These are phyloP conservation scores for Cyrtodaria siliqua DNA, from an alignment of 2,888 invertebrate genomes.

Conservation along the genomic window DNA sequence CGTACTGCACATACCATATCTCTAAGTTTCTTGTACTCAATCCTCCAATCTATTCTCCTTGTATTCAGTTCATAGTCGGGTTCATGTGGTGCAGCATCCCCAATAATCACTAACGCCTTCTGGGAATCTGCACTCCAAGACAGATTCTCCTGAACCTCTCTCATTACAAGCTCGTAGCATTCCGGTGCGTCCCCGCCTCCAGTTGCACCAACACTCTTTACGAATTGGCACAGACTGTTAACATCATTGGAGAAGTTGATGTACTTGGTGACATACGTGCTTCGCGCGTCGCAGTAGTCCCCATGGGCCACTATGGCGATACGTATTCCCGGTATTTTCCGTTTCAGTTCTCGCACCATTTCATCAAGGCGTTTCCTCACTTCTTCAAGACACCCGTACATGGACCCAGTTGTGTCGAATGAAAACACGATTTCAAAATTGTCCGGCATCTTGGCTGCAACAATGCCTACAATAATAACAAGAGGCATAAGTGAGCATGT, in stretches of 20 bases:
- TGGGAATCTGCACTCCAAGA: slow-evolving; percentile 71
- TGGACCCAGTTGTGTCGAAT: slow-evolving; percentile 60
- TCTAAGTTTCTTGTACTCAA: slow-evolving; percentile 57
- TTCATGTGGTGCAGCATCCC: slow-evolving; percentile 67
- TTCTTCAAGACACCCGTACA: slow-evolving; percentile 58
- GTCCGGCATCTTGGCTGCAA: slow-evolving; percentile 44
- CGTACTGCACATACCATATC: too few species aligned
- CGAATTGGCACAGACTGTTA: slow-evolving; percentile 43
- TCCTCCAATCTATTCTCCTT: slow-evolving; percentile 69
- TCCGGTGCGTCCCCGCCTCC: slow-evolving; percentile 73
- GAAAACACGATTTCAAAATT: slow-evolving; percentile 56
- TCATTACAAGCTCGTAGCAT: slow-evolving; percentile 78
- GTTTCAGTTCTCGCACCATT: slow-evolving; percentile 44
- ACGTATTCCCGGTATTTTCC: slow-evolving; percentile 47
- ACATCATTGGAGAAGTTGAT: slow-evolving; percentile 43
- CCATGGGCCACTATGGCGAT: slow-evolving; percentile 60
- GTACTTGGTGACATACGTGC: slow-evolving; percentile 48
- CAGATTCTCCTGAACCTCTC: slow-evolving; percentile 69
- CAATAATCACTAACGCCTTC: slow-evolving; percentile 74
- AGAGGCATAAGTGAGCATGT: too few species aligned
- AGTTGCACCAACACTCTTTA: slow-evolving; percentile 29
- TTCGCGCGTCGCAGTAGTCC: slow-evolving; percentile 50
- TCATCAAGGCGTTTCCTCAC: slow-evolving; percentile 43
- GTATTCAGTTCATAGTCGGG: slow-evolving; percentile 40
- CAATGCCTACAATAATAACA: too few species aligned